Base-by-base conservation (phyloP, 2,113 vertebrate genomes). In the Tichodroma muraria region DNA sequence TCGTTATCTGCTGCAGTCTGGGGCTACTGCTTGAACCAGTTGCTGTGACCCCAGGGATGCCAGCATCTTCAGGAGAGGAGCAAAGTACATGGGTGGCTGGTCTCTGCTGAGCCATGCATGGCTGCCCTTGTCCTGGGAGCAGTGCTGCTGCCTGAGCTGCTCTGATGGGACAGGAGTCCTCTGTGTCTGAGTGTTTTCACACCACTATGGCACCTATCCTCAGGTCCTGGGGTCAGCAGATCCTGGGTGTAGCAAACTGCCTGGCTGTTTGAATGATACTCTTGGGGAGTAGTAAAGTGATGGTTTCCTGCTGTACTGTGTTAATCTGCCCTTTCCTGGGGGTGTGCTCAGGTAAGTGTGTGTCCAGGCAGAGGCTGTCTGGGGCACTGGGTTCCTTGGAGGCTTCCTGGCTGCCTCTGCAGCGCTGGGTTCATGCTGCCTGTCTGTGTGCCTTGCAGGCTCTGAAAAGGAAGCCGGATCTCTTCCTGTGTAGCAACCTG, bases 401-500 rank as follows among this genome's bases (percentile, higher is more conserved):
- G 80, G 83, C 44, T 82, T 94, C 80, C n/a, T 88, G 66, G 69
- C 80, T 78, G 49, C 77, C 42, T 65, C 73, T 75, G 79, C 72
- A 90, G 89, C 57, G 1, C 82, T 40, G 69, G 90, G 85, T 94
- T 97, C 90, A 97, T 95, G 96, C 85, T 84, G 76, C 90, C 49
- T 94, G 73, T 98, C 85, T 98, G 95, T 99, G 97, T 99, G 97
- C 98, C 97, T 98, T 97, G 68, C 98, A 99, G 99, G 99, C 99
- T 96, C 98, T 99, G 98, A 99, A 99, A 98, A 98, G 99, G 98
- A 99, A 99, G 95, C 99, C 99, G 40, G 99, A 99, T 97, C 98
- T 99, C 97, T 99, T 98, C 98, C 98, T 99, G 97, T 99, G 99
- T 96, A 98, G 99, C 97, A 99, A 98, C 97, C 97, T 99, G 96